Evolutionary conservation across 1,140 invertebrate species (phyloP).

Genomic region (Trichogramma pretiosum): DNA sequence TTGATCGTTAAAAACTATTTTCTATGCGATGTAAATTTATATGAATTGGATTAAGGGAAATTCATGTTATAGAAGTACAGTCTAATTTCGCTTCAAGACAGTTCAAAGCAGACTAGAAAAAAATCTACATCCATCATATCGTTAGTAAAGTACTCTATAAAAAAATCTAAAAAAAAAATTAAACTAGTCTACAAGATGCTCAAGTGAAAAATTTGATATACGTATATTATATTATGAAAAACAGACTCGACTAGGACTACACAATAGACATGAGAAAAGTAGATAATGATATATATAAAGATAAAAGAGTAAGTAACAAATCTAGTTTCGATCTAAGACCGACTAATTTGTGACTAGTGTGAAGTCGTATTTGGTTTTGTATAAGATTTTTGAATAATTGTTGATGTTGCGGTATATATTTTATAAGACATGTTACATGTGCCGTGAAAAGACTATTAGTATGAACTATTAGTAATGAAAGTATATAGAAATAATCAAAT

Average conservation of each 20-base stretch:
- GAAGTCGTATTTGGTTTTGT: slow-evolving; percentile 1
- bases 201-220: slow-evolving; percentile 2
- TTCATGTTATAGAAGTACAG: slow-evolving; percentile 3
- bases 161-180: slow-evolving; percentile 5
- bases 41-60: too few relatives aligned
- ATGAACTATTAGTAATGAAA: slow-evolving; percentile 11
- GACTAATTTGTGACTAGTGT: slow-evolving; percentile 22
- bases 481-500: slow-evolving; percentile 13
- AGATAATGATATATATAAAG: slow-evolving; percentile 12
- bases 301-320: slow-evolving; percentile 19
- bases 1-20: too few relatives aligned
- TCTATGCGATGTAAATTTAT: too few relatives aligned
- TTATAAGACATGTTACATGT: slow-evolving; percentile 2
- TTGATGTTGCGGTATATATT: too few relatives aligned
- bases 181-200: slow-evolving; percentile 19
- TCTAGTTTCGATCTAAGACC: slow-evolving; percentile 26
- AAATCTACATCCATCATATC: slow-evolving; percentile 3
- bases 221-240: not conserved
- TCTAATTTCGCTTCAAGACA: slow-evolving; percentile 13
- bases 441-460: slow-evolving; percentile 7
- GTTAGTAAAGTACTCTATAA: too few relatives aligned
- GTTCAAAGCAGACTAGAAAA: slow-evolving; percentile 10
- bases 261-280: not conserved
- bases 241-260: slow-evolving; percentile 10
- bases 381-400: too few relatives aligned